These are phyloP conservation scores for Odontophorus gujanensis DNA, from an alignment of 2,113 vertebrate genomes.

Conservation along the genomic window DNA sequence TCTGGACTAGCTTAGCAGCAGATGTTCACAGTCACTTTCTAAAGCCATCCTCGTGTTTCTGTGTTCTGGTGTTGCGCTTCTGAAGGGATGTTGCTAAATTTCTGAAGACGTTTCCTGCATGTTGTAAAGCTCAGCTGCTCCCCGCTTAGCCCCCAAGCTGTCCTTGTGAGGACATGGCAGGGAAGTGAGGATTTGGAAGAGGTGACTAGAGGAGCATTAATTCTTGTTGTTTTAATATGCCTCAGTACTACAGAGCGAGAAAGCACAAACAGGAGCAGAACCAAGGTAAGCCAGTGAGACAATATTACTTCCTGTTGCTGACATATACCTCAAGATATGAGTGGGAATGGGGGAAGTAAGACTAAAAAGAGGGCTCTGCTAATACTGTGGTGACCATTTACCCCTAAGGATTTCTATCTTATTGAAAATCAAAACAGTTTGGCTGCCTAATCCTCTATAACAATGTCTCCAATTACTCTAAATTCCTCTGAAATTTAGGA, in stretches of 20 bases:
- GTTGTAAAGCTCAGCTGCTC: conserved; percentile 28
- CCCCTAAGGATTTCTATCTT: not conserved
- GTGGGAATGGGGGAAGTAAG: not conserved
- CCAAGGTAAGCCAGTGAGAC: not conserved
- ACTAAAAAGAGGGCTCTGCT: not conserved
- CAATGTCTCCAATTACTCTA: not conserved
- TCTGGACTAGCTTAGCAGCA: conserved; percentile 52
- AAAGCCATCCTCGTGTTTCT: not conserved
- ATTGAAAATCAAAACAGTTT: not conserved
- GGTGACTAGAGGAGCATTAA: not conserved
- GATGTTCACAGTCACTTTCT: conserved; percentile 11
- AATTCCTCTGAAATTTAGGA: not conserved
- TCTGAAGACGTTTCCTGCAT: not conserved
- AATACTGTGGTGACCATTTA: not conserved
- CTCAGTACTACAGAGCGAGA: not conserved
- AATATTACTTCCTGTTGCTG: not conserved
- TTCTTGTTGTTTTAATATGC: not conserved
- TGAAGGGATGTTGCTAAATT: conserved; percentile 6
- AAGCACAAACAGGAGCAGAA: not conserved
- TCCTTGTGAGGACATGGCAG: not conserved
- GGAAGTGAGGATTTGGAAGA: not conserved
- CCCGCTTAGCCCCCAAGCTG: not conserved
- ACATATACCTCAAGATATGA: not conserved
- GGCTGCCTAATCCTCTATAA: not conserved
- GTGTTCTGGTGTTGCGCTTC: not conserved